Conservation (phyloP, 2,888 invertebrate genomes). For the Hypsopygia costalis region DNA sequence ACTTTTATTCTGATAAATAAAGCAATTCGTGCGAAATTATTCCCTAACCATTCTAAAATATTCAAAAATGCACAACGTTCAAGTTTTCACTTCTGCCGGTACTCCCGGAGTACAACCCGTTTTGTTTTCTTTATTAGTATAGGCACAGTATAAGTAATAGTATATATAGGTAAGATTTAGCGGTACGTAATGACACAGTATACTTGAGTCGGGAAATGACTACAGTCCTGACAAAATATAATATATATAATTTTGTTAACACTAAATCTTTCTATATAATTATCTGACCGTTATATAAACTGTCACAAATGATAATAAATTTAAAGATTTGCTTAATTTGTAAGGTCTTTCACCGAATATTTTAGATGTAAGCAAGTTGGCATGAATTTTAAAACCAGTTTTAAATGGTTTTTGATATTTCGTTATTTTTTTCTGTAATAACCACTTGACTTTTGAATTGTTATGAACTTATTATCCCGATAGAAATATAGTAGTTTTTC, state of each 20-base stretch:
- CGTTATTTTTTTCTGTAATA: constrained; percentile 18
- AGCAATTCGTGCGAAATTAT: too few species aligned
- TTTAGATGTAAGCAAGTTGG: constrained; percentile 22
- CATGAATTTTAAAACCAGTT: constrained; percentile 23
- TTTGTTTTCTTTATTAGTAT: too few species aligned
- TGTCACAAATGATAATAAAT: constrained; percentile 46
- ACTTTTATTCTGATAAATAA: too few species aligned
- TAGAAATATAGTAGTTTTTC: not conserved
- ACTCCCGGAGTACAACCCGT: too few species aligned
- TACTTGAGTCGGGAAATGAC: too few species aligned
- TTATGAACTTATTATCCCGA: constrained; percentile 16
- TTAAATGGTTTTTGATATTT: constrained; percentile 18
- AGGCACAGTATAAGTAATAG: too few species aligned
- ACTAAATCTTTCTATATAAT: constrained; percentile 6
- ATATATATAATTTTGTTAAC: not conserved
- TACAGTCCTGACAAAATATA: too few species aligned
- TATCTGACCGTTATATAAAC: constrained; percentile 30
- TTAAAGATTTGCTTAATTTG: constrained; percentile 53
- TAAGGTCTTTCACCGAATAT: constrained; percentile 45
- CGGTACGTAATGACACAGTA: too few species aligned
- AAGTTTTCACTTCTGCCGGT: too few species aligned
- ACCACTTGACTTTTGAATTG: constrained; percentile 16
- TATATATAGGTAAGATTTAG: too few species aligned
- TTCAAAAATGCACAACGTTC: too few species aligned
- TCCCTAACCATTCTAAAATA: too few species aligned